These are phyloP conservation scores for Xestobium rufovillosum DNA, from an alignment of 2,888 invertebrate species.

Conservation along the genomic window DNA sequence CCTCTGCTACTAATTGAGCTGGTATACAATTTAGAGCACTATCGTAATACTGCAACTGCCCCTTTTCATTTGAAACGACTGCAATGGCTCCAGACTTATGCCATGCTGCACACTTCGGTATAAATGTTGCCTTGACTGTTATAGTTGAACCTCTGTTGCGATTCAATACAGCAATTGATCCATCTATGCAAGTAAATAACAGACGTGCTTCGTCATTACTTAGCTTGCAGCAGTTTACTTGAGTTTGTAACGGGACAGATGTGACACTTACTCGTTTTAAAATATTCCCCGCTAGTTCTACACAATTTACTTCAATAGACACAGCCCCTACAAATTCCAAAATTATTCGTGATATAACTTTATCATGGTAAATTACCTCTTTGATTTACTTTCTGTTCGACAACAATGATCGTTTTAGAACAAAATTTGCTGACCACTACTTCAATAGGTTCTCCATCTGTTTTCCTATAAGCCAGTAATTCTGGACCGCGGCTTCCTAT, in stretches of 20 bases:
- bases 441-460: conserved; percentile 82
- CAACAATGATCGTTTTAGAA: conserved; percentile 60
- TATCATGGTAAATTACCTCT: conserved; percentile 40
- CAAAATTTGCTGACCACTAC: conserved; percentile 68
- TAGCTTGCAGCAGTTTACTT: conserved; percentile 58
- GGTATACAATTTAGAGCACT: conserved; percentile 60
- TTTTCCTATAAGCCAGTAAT: conserved; percentile 71
- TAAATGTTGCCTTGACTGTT: conserved; percentile 71
- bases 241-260: conserved; percentile 62
- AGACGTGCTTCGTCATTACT: conserved; percentile 65
- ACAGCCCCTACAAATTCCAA: conserved; percentile 45
- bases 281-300: conserved; percentile 52
- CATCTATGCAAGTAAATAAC: conserved; percentile 77
- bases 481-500: conserved; percentile 52
- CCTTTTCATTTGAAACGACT: conserved; percentile 60
- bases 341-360: background rate
- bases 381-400: conserved; percentile 74
- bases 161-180: conserved; percentile 74
- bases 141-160: conserved; percentile 65
- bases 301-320: conserved; percentile 61
- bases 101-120: conserved; percentile 65
- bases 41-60: conserved; percentile 71
- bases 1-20: conserved; percentile 60
- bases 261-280: conserved; percentile 60
- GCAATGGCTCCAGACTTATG: conserved; percentile 63